phyloP scores from a whole-genome alignment of 2,113 vertebrate genomes.

The Argyrosomus japonicus region DNA sequence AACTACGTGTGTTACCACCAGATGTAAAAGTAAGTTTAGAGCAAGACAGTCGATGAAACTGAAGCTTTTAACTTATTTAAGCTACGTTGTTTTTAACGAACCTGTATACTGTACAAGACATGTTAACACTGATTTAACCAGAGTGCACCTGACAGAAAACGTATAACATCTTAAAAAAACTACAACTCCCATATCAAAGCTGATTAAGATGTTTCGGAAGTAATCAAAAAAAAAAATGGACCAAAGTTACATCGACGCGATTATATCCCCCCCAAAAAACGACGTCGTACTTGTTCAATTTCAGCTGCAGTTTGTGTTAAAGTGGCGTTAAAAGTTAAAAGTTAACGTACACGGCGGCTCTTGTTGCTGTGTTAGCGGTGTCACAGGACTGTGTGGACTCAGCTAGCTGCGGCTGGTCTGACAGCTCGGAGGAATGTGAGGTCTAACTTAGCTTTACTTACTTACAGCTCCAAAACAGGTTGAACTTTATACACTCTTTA shows the following conservation, averaged over 20 bases:
- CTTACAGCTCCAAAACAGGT: not conserved
- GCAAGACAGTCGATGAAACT: not conserved
- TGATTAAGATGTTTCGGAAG: constrained; percentile 80
- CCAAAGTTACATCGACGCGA: constrained; percentile 34
- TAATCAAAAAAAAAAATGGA: constrained; percentile 38
- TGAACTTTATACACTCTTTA: constrained; percentile 10
- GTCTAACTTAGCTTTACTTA: constrained; percentile 19
- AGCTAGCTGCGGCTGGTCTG: constrained; percentile 67
- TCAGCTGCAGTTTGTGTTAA: not conserved
- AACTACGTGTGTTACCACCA: not conserved
- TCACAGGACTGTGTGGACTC: constrained; percentile 30
- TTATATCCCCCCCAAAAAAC: constrained; percentile 15
- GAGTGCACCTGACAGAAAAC: not conserved
- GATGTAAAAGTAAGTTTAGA: not conserved
- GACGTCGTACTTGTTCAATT: not conserved
- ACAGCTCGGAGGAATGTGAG: constrained; percentile 57
- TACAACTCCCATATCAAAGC: constrained; percentile 81
- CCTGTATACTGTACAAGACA: too few relatives aligned
- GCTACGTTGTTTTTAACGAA: not conserved
- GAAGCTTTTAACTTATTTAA: not conserved
- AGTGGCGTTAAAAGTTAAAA: not conserved
- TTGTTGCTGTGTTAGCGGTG: constrained; percentile 35
- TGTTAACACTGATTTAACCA: too few relatives aligned
- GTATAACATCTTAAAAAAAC: constrained; percentile 65
- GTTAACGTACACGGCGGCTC: not conserved